These are phyloP conservation scores for Harpagifer antarcticus DNA, from an alignment of 2,797 vertebrate genomes.

Conservation along the genomic window DNA sequence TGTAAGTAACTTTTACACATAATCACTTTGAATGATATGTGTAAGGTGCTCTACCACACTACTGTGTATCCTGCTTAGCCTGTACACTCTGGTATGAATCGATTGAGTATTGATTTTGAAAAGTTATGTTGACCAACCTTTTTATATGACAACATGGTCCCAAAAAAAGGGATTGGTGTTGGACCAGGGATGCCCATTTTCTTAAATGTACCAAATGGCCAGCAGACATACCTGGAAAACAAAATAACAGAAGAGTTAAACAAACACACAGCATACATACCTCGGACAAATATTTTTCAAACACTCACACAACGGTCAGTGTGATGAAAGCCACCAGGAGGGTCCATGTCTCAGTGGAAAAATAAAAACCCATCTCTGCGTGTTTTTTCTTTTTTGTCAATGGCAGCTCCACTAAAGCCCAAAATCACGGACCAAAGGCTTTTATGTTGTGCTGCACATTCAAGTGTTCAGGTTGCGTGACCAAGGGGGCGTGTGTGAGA, in stretches of 20 bases:
- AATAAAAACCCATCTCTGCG: constrained; percentile 60
- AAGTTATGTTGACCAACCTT: constrained; percentile 52
- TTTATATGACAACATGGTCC: constrained; percentile 70
- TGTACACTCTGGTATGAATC: neutral
- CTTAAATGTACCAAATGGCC: constrained; percentile 65
- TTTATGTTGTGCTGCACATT: constrained; percentile 3
- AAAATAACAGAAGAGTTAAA: neutral
- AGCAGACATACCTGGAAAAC: constrained; percentile 66
- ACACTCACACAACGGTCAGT: constrained; percentile 69
- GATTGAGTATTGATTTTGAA: neutral
- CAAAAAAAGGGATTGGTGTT: constrained; percentile 65
- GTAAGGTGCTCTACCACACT: neutral
- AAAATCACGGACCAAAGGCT: neutral
- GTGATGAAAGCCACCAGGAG: constrained; percentile 73
- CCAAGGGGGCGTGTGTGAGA: constrained; percentile 32
- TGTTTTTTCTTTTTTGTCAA: neutral
- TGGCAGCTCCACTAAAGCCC: neutral
- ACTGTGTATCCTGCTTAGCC: neutral
- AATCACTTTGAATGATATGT: neutral
- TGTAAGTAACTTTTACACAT: neutral
- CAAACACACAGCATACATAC: neutral
- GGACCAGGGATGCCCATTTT: constrained; percentile 73
- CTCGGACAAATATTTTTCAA: neutral
- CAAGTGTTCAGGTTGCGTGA: neutral
- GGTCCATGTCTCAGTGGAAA: constrained; percentile 81